phyloP scores from a whole-genome alignment of 2,797 vertebrate genomes.

The Acanthurus tractus region DNA sequence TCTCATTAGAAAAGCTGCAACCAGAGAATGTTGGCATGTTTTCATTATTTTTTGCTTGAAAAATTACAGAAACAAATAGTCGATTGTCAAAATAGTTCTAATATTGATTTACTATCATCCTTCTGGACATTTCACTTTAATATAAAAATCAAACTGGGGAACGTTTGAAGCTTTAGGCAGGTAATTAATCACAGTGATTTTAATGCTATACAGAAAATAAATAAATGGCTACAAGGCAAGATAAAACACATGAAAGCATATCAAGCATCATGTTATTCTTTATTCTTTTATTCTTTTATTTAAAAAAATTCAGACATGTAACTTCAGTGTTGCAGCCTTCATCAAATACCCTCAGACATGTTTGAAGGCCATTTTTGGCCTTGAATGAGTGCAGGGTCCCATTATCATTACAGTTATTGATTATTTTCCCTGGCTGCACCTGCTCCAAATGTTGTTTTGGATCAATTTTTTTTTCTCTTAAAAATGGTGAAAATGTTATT shows the following conservation, averaged over 20 bases:
- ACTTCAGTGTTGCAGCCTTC: slow-evolving; percentile 8
- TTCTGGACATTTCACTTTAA: slow-evolving; percentile 9
- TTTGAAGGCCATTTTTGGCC: background rate
- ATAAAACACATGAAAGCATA: slow-evolving; percentile 2
- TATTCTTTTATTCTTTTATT: too few species aligned
- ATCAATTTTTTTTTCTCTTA: slow-evolving; percentile 11
- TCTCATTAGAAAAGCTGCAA: background rate
- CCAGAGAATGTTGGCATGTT: background rate
- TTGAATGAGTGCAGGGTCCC: background rate
- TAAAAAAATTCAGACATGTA: slow-evolving; percentile 6
- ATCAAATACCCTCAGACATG: slow-evolving; percentile 6
- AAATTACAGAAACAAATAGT: background rate
- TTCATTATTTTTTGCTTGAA: background rate
- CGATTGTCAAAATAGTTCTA: background rate
- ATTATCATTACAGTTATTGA: background rate
- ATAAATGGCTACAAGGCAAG: background rate
- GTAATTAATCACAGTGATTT: background rate
- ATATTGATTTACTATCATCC: background rate
- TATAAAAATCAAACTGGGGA: background rate
- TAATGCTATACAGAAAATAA: background rate
- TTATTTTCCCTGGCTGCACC: slow-evolving; percentile 1
- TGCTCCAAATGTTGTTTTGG: slow-evolving; percentile 4
- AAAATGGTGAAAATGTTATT: slow-evolving; percentile 11
- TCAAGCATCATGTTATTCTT: background rate
- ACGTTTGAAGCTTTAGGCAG: background rate